Conservation (phyloP, 2,888 invertebrate species). For the Eupeodes luniger region DNA sequence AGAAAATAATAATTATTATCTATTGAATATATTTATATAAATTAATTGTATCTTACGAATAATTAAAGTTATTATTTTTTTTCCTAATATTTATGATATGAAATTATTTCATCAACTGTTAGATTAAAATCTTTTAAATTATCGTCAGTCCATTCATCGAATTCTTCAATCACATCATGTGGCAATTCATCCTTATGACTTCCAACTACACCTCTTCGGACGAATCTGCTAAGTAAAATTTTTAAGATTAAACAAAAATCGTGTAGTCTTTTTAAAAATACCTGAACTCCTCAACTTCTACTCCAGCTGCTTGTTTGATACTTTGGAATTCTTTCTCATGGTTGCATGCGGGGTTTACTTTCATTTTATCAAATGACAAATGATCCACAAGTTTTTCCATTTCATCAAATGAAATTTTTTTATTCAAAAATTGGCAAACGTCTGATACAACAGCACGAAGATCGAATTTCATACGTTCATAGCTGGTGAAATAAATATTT, state of each 20-base stretch:
- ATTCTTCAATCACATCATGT: conserved; percentile 79
- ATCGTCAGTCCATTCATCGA: conserved; percentile 81
- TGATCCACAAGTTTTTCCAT: conserved; percentile 79
- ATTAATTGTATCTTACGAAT: neutral
- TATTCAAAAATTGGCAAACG: conserved; percentile 79
- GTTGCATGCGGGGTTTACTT: conserved; percentile 77
- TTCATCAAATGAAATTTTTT: conserved; percentile 75
- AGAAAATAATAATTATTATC: neutral
- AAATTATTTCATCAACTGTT: conserved; percentile 79
- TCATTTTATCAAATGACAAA: conserved; percentile 83
- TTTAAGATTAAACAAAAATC: neutral
- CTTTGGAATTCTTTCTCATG: conserved; percentile 81
- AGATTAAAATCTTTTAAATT: conserved; percentile 79
- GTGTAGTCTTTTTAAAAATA: conserved; percentile 36
- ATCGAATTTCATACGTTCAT: conserved; percentile 82
- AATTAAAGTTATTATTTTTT: neutral
- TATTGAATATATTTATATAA: conserved; percentile 7
- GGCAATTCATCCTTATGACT: conserved; percentile 82
- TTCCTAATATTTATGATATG: conserved; percentile 79
- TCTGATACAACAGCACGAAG: conserved; percentile 79
- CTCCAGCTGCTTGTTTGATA: conserved; percentile 81
- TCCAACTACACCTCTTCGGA: conserved; percentile 82
- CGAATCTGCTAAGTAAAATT: conserved; percentile 78
- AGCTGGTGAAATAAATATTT: conserved; percentile 81
- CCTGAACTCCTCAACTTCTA: conserved; percentile 81